These are phyloP conservation scores for Eriosoma lanigerum DNA, from an alignment of 1,140 invertebrate species.

Conservation along the genomic window DNA sequence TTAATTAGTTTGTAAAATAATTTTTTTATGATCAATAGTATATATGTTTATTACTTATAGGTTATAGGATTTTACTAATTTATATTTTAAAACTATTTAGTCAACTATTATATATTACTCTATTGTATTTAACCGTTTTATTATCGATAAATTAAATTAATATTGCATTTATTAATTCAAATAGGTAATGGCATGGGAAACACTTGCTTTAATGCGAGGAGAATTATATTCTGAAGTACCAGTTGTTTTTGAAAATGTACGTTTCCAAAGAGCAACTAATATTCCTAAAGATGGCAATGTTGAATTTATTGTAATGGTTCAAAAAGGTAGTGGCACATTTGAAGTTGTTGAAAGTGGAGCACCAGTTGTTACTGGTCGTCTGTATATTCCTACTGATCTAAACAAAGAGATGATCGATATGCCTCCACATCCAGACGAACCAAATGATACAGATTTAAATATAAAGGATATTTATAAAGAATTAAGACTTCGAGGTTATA, in stretches of 20 bases:
- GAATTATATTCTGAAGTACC: conserved; percentile 71
- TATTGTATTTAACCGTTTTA: too few species aligned
- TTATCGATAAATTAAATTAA: too few species aligned
- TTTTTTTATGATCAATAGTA: too few species aligned
- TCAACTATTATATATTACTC: too few species aligned
- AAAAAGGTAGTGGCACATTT: conserved; percentile 79
- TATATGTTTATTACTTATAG: too few species aligned
- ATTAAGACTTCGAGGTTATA: conserved; percentile 84
- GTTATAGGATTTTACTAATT: too few species aligned
- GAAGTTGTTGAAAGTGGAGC: conserved; percentile 79
- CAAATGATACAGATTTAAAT: conserved; percentile 58
- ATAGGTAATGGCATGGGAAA: conserved; percentile 79
- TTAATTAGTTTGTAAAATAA: too few species aligned
- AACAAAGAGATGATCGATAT: conserved; percentile 59
- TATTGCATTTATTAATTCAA: neutral
- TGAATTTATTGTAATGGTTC: conserved; percentile 78
- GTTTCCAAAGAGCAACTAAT: conserved; percentile 79
- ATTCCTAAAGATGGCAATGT: conserved; percentile 67
- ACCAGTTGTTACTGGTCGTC: conserved; percentile 76
- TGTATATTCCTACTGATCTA: conserved; percentile 63
- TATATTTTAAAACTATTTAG: too few species aligned
- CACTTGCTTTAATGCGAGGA: conserved; percentile 75
- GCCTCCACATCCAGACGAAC: conserved; percentile 56
- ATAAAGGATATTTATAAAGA: conserved; percentile 90
- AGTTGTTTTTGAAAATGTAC: conserved; percentile 84